These are phyloP conservation scores for Lasius fuliginosus DNA, from an alignment of 2,888 invertebrate genomes.

Conservation along the genomic window DNA sequence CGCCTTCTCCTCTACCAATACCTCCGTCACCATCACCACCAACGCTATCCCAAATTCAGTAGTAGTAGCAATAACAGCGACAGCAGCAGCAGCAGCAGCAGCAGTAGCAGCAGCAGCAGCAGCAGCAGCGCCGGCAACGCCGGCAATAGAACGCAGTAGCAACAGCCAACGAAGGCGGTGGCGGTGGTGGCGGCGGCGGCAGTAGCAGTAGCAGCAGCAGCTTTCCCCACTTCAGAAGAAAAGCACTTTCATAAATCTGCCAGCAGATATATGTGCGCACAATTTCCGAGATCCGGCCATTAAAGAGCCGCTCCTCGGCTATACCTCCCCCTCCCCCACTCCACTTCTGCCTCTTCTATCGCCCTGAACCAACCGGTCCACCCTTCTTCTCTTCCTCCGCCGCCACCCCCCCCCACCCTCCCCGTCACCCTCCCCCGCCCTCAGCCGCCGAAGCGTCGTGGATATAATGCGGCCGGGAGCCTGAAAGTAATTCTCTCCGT, in stretches of 20 bases:
- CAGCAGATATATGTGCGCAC: constrained; percentile 96
- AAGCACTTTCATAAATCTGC: constrained; percentile 96
- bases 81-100: constrained; percentile 53
- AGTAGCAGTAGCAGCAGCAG: constrained; percentile 78
- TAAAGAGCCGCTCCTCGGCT: constrained; percentile 89
- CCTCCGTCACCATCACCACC: constrained; percentile 64
- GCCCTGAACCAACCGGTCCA: constrained; percentile 68
- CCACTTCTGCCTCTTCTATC: constrained; percentile 69
- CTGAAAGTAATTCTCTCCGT: constrained; percentile 82
- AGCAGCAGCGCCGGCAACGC: constrained; percentile 73
- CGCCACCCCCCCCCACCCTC: background rate
- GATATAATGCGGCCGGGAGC: constrained; percentile 80
- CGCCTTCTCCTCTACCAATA: constrained; percentile 72
- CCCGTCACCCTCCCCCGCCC: constrained; percentile 61
- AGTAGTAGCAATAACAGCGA: constrained; percentile 65
- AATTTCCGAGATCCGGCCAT: constrained; percentile 97
- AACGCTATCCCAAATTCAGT: constrained; percentile 63
- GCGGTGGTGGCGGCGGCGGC: constrained; percentile 58
- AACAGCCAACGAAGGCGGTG: constrained; percentile 60
- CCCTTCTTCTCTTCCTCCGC: constrained; percentile 33
- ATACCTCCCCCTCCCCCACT: constrained; percentile 73
- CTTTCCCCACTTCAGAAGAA: constrained; percentile 87
- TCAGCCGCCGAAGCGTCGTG: constrained; percentile 74
- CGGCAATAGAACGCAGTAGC: constrained; percentile 52
- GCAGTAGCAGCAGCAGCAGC: constrained; percentile 62